These are phyloP conservation scores for Ciconia stormi DNA, from an alignment of 2,113 vertebrate genomes.

Conservation along the genomic window DNA sequence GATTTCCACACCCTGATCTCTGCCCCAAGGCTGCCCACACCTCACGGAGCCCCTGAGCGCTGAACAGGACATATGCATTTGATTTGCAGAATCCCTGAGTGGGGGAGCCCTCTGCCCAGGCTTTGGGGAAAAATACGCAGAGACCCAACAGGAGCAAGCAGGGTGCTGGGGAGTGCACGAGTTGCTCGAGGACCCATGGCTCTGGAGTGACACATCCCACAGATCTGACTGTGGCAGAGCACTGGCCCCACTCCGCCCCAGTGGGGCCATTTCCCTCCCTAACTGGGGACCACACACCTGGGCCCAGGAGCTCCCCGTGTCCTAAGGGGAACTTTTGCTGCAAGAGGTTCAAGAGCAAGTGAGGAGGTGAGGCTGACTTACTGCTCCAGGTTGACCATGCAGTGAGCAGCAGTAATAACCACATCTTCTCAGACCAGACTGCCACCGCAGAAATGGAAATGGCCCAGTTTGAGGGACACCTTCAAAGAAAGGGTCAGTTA, in stretches of 20 bases:
- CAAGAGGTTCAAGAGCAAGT: background rate
- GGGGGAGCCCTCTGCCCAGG: background rate
- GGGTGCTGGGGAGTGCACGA: background rate
- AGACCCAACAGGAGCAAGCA: background rate
- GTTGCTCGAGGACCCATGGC: background rate
- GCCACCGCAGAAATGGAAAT: background rate
- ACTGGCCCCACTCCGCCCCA: accelerated
- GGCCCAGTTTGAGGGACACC: background rate
- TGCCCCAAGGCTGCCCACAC: background rate
- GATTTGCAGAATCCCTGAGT: background rate
- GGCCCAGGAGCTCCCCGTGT: background rate
- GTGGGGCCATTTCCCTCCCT: background rate
- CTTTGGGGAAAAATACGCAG: background rate
- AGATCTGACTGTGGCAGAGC: background rate
- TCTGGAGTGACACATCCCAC: background rate
- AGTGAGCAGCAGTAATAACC: background rate
- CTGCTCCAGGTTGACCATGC: background rate
- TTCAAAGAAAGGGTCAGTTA: background rate
- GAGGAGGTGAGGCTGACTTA: background rate
- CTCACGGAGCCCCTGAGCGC: background rate
- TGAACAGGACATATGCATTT: background rate
- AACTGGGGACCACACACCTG: too few species aligned
- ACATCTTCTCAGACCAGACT: background rate
- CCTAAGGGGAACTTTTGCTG: background rate
- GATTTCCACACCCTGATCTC: background rate